phyloP scores from a whole-genome alignment of 2,113 vertebrate genomes.

The Anhinga anhinga region DNA sequence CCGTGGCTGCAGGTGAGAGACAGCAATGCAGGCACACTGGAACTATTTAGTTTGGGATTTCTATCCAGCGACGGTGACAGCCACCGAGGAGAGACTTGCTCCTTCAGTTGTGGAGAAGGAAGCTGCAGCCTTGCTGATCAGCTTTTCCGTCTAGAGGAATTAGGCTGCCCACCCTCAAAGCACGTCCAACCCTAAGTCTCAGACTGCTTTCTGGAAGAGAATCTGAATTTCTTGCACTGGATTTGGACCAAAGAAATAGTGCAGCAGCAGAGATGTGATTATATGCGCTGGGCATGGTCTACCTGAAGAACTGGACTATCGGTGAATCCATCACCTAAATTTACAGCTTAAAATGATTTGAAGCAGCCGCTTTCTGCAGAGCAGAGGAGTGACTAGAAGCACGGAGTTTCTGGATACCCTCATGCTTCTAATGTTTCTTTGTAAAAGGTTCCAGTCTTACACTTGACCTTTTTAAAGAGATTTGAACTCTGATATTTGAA shows the following conservation, averaged over 20 bases:
- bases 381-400: background rate
- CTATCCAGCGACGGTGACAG: fast-evolving
- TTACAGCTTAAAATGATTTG: background rate
- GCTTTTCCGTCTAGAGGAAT: background rate
- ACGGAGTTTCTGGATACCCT: background rate
- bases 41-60: background rate
- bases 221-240: background rate
- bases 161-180: background rate
- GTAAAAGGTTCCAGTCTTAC: background rate
- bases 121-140: background rate
- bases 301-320: background rate
- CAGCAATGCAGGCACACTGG: background rate
- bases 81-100: background rate
- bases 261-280: background rate
- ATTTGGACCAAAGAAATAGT: background rate
- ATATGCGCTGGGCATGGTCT: background rate
- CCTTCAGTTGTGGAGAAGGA: background rate
- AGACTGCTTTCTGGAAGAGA: background rate
- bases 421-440: background rate
- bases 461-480: slow-evolving; percentile 60
- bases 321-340: background rate
- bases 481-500: slow-evolving; percentile 19
- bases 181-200: background rate
- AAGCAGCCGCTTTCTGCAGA: background rate
- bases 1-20: background rate